Evolutionary conservation across 1,140 invertebrate genomes (phyloP).

Genomic region (Lepidurus couesii): DNA sequence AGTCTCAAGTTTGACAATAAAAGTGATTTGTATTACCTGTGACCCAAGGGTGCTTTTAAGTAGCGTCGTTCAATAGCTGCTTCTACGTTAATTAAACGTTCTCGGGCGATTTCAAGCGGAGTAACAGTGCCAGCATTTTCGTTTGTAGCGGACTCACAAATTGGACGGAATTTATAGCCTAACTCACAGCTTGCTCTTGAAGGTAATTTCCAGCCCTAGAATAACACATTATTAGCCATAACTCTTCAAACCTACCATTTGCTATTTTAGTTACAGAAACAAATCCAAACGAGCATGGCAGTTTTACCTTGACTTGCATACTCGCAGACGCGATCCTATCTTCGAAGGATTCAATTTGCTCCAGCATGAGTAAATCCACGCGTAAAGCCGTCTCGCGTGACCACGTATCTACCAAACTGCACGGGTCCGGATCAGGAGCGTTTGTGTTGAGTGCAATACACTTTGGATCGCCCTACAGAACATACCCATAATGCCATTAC

Average conservation of each 20-base stretch:
- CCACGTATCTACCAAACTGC: conserved; percentile 48
- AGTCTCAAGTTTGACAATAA: conserved; percentile 34
- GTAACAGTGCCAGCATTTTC: conserved; percentile 49
- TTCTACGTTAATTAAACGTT: conserved; percentile 75
- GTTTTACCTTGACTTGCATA: conserved; percentile 71
- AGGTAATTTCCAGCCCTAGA: conserved; percentile 74
- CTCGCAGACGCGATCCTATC: conserved; percentile 86
- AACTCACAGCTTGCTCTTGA: conserved; percentile 56
- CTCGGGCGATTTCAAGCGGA: conserved; percentile 62
- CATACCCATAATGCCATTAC: neutral
- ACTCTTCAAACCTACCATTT: conserved; percentile 19
- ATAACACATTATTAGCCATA: conserved; percentile 13
- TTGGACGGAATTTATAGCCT: conserved; percentile 51
- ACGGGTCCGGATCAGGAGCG: neutral
- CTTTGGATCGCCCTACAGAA: neutral
- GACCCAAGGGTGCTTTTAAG: conserved; percentile 83
- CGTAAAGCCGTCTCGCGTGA: conserved; percentile 65
- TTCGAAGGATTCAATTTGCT: conserved; percentile 84
- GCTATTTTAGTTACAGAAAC: neutral
- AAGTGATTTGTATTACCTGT: conserved; percentile 49
- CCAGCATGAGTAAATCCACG: conserved; percentile 72
- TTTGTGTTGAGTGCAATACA: neutral
- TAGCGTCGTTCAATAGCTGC: conserved; percentile 86
- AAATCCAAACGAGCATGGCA: neutral
- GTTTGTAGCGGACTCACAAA: conserved; percentile 42